Evolutionary conservation across 2,113 vertebrate species (phyloP), one percentile per base, ranked within the genome.

Genomic region (Chionis minor): DNA sequence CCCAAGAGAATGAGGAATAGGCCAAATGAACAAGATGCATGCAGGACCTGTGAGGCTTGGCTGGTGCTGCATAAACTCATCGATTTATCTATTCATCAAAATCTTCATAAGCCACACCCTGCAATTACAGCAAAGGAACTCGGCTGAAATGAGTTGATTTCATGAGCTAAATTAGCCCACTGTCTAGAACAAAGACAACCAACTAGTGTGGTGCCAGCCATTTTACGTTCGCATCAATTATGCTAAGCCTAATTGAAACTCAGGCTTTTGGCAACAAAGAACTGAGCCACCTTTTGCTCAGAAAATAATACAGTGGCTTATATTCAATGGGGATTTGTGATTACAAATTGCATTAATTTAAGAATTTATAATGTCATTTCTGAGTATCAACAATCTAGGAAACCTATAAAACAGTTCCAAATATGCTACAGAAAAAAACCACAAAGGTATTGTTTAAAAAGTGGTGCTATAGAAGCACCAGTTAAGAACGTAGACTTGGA

Each of bases 151-250:
- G 81, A 91, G 54, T 49, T 56, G 81, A 92, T 93, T 95, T 85
- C 92, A 91, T 66, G 93, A 91, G 52, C 63, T 88, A 89, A 95
- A 97, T 96, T 90, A 96, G 74, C 58, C 63, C 83, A 55, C 78
- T 89, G 84, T 82, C 84, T 94, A 75, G 47, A 96, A 96, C 81
- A 96, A 97, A 96, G 93, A 71, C 81, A 94, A 85, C 35, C 84
- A 87, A 81, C 59, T 30, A 45, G 32, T 45, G 77, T 54, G 55
- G 80, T 84, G 96, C 79, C 78, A 92, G 72, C 26, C 45, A 15
- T 45, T 85, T 90, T 73, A 80, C 35, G 55, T 75, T 85, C 17
- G 4, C 74, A 81, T 56, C 67, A 72, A 56, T 79, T 87, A 88
- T 12, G 42, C 81, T 52, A 77, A 92, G 45, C 16, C 66, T 51